These are phyloP conservation scores for Semnopithecus entellus DNA, from an alignment of 2,113 vertebrate genomes.

Conservation along the genomic window DNA sequence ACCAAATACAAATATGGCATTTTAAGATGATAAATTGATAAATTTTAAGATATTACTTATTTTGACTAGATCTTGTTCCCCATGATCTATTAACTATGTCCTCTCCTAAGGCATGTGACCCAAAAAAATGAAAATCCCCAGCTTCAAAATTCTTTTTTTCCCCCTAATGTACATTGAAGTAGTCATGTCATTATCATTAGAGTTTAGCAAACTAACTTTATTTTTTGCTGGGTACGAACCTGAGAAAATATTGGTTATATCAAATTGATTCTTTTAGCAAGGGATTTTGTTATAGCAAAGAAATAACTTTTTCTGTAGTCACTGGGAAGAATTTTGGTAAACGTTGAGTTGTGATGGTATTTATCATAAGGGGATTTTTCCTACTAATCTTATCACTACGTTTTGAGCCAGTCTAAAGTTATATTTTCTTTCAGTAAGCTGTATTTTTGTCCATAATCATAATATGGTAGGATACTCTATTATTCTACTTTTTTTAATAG, in stretches of 20 bases:
- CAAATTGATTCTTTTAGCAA: constrained; percentile 4
- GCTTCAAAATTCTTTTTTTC: background rate
- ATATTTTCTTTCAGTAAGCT: background rate
- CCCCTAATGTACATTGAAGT: background rate
- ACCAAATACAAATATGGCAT: background rate
- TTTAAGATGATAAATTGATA: background rate
- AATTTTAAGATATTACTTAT: constrained; percentile 12
- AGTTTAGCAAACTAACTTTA: constrained; percentile 21
- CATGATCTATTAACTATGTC: background rate
- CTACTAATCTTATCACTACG: background rate
- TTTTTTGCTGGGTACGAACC: background rate
- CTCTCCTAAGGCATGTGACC: background rate
- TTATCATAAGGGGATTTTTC: constrained; percentile 20
- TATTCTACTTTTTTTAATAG: background rate
- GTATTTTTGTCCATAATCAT: background rate
- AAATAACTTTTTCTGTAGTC: background rate
- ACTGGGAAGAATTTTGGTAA: background rate
- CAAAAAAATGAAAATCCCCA: background rate
- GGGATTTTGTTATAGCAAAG: background rate
- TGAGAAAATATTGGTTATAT: constrained; percentile 18
- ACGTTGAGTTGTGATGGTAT: background rate
- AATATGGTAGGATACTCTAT: background rate
- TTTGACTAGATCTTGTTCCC: constrained; percentile 18
- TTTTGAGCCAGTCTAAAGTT: background rate
- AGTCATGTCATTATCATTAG: constrained; percentile 1